Conservation (phyloP, 2,888 invertebrate genomes). For the Patella caerulea region DNA sequence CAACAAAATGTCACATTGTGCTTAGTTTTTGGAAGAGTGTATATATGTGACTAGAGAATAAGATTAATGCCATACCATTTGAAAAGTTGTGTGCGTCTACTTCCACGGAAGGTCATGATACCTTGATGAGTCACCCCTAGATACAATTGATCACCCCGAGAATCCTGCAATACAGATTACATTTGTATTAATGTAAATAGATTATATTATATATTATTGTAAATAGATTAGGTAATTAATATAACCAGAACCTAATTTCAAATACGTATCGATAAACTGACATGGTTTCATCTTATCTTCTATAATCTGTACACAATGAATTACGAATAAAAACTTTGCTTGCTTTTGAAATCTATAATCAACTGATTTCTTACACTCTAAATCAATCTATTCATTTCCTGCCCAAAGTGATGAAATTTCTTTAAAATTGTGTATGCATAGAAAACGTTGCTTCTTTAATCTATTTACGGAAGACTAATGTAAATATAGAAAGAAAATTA, state of each 20-base stretch:
- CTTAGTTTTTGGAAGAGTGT: too few species aligned
- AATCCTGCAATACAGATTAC: conserved; percentile 79
- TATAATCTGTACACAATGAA: not conserved
- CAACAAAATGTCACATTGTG: too few species aligned
- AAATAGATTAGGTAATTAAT: not conserved
- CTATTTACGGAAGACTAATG: too few species aligned
- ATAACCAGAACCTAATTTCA: not conserved
- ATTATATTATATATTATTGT: not conserved
- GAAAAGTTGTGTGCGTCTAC: conserved; percentile 93
- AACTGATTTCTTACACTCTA: too few species aligned
- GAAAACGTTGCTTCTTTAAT: too few species aligned
- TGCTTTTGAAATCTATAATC: too few species aligned
- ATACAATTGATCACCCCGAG: conserved; percentile 91
- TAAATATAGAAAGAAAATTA: too few species aligned
- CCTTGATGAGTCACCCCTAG: conserved; percentile 96
- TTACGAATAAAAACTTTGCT: too few species aligned
- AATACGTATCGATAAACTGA: not conserved
- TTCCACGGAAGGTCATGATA: conserved; percentile 94
- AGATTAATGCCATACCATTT: conserved; percentile 79
- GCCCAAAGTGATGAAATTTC: too few species aligned
- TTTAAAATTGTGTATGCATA: too few species aligned
- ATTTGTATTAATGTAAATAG: too few species aligned
- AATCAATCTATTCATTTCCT: too few species aligned
- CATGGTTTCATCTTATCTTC: not conserved
- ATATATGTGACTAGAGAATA: not conserved